Conservation (phyloP, 2,888 invertebrate genomes). For the Pyrrhia umbra region DNA sequence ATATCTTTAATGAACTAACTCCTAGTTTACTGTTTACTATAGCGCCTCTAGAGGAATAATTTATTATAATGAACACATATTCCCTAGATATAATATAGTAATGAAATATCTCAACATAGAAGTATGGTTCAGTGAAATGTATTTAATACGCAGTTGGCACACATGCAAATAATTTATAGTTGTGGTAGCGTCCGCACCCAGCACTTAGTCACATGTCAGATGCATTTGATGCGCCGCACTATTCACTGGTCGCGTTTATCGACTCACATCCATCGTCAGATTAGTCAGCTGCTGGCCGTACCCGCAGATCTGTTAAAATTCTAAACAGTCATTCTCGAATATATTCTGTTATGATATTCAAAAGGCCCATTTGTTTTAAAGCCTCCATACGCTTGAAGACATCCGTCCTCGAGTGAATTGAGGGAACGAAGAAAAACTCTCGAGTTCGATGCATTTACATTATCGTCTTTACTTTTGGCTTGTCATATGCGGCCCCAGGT, state of each 20-base stretch:
- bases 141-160: constrained; percentile 65
- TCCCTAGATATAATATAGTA: constrained; percentile 32
- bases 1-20: constrained; percentile 23
- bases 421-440: constrained; percentile 67
- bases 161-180: constrained; percentile 75
- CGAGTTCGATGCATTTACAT: constrained; percentile 75
- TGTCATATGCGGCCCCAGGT: constrained; percentile 71
- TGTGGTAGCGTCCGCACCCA: constrained; percentile 78
- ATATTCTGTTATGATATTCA: constrained; percentile 44
- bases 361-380: constrained; percentile 61
- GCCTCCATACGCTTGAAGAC: constrained; percentile 70
- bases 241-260: constrained; percentile 73
- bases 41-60: constrained; percentile 24
- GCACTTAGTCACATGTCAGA: constrained; percentile 82
- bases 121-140: constrained; percentile 51
- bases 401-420: constrained; percentile 68
- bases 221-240: constrained; percentile 76
- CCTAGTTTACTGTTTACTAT: constrained; percentile 20
- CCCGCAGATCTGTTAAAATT: constrained; percentile 51
- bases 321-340: constrained; percentile 50
- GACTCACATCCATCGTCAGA: constrained; percentile 77
- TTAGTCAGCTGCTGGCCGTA: constrained; percentile 67
- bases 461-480: constrained; percentile 74
- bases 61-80: constrained; percentile 38
- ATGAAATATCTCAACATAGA: constrained; percentile 49